phyloP scores from a whole-genome alignment of 2,888 invertebrate genomes.

The Eupeodes latifasciatus region DNA sequence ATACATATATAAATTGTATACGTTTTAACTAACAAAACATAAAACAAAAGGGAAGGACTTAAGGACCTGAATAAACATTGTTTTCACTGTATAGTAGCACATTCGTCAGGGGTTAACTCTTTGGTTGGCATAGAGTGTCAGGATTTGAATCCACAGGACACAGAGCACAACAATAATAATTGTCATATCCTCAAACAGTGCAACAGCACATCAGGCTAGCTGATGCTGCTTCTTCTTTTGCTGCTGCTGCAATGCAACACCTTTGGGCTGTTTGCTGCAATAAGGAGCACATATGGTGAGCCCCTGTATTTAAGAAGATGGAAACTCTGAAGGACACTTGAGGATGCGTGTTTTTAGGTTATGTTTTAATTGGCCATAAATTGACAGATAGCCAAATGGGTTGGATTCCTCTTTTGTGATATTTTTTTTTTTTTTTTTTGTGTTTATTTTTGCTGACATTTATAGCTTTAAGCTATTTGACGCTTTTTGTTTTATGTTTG shows the following conservation, averaged over 20 bases:
- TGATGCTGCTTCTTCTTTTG: too few relatives aligned
- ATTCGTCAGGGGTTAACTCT: constrained; percentile 73
- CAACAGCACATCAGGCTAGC: constrained; percentile 13
- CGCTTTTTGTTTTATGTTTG: constrained; percentile 1
- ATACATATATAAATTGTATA: constrained; percentile 38
- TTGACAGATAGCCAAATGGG: constrained; percentile 68
- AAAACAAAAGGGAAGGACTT: constrained; percentile 49
- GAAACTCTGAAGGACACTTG: constrained; percentile 67
- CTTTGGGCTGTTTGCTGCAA: constrained; percentile 65
- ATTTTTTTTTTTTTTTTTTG: not conserved
- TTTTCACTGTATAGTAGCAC: constrained; percentile 65
- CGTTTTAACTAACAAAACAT: not conserved
- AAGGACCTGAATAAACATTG: constrained; percentile 66
- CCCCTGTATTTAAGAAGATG: constrained; percentile 63
- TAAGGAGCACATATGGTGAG: constrained; percentile 57
- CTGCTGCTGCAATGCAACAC: constrained; percentile 63
- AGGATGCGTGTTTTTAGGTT: constrained; percentile 82
- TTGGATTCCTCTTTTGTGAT: constrained; percentile 40
- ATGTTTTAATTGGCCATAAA: constrained; percentile 83
- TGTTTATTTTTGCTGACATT: not conserved
- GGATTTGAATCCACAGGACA: constrained; percentile 83
- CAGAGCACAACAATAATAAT: constrained; percentile 53
- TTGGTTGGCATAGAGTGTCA: constrained; percentile 81
- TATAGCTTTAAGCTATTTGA: constrained; percentile 49
- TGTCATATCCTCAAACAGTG: constrained; percentile 53